These are phyloP conservation scores for Aphidoletes aphidimyza DNA, from an alignment of 2,888 invertebrate species.

Conservation along the genomic window DNA sequence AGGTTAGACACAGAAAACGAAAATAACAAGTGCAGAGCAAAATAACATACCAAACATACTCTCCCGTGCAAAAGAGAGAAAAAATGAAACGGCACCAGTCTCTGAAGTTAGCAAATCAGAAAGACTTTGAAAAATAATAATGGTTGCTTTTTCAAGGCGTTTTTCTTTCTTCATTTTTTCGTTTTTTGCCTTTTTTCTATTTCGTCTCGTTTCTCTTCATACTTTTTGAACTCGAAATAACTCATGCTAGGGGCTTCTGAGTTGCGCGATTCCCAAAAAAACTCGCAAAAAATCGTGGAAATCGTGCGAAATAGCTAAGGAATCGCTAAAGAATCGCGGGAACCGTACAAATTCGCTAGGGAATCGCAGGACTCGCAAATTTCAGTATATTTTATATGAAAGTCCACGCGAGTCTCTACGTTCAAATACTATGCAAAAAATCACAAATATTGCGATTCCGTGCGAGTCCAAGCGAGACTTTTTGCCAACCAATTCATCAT, in stretches of 20 bases:
- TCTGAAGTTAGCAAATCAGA: slow-evolving; percentile 11
- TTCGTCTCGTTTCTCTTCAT: neutral
- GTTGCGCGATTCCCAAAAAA: no score
- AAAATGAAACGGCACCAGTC: neutral
- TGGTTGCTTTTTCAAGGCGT: neutral
- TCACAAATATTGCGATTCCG: no score
- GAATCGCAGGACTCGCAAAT: no score
- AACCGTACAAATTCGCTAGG: no score
- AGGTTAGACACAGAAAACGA: neutral
- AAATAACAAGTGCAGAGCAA: slow-evolving; percentile 13
- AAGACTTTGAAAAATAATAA: slow-evolving; percentile 10
- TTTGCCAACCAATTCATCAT: no score
- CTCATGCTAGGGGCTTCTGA: slow-evolving; percentile 3
- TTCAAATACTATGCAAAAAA: no score
- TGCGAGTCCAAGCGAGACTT: no score
- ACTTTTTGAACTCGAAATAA: neutral
- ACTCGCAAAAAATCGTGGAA: no score
- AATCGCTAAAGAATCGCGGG: no score
- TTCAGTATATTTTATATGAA: no score
- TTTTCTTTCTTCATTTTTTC: neutral
- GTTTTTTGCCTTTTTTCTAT: neutral
- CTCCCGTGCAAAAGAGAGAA: neutral
- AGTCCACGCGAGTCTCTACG: no score
- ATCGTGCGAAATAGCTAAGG: no score
- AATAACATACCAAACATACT: neutral